Evolutionary conservation across 2,888 invertebrate species (phyloP).

Genomic region (Morpho helenor): DNA sequence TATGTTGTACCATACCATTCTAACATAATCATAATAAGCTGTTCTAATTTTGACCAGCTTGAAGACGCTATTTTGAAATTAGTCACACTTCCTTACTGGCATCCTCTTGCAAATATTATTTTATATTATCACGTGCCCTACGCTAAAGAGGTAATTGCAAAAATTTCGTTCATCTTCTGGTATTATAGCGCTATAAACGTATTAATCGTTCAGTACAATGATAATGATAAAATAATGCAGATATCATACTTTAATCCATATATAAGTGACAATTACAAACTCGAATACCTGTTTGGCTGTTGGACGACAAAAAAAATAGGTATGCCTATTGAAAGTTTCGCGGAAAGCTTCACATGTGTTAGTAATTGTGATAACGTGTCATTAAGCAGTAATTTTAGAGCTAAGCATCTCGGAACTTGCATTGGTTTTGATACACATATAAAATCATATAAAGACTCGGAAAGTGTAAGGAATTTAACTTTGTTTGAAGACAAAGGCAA

Average conservation of each 20-base stretch:
- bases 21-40: conserved; percentile 45
- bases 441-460: conserved; percentile 32
- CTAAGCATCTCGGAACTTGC: conserved; percentile 53
- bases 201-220: conserved; percentile 46
- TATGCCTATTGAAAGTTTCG: conserved; percentile 41
- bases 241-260: conserved; percentile 50
- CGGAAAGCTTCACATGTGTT: conserved; percentile 47
- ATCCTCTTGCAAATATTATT: conserved; percentile 50
- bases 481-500: conserved; percentile 51
- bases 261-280: conserved; percentile 37
- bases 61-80: conserved; percentile 46
- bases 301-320: conserved; percentile 48
- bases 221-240: conserved; percentile 31
- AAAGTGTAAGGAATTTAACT: conserved; percentile 22
- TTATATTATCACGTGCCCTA: conserved; percentile 42
- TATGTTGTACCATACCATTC: conserved; percentile 46
- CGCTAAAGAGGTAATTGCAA: conserved; percentile 36
- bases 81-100: conserved; percentile 47
- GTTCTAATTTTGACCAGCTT: conserved; percentile 41
- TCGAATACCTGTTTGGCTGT: conserved; percentile 47
- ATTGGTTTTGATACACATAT: conserved; percentile 43
- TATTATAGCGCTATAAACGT: conserved; percentile 50
- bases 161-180: conserved; percentile 56
- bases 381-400: conserved; percentile 41
- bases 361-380: conserved; percentile 50